Evolutionary conservation across 2,888 invertebrate species (phyloP), one percentile per base, ranked within the genome.

Genomic region (Oligia strigilis): DNA sequence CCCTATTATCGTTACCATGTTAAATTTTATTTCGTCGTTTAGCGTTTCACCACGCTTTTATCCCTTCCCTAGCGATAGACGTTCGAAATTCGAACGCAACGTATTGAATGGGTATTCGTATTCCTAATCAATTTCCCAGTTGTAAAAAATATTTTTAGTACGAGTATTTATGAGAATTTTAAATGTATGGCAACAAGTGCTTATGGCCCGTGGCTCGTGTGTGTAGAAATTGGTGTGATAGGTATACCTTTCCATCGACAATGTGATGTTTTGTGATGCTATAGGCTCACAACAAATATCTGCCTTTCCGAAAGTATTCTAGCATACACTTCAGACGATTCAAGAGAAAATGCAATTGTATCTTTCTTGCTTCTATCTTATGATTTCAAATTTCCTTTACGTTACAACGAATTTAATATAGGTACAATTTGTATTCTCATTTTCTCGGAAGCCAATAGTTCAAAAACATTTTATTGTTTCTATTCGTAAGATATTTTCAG

Each of bases 1-100:
- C 60, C 77, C 86, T 89, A 91, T 92, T 93, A 91, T 87, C 90
- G 89, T 78, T 85, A 81, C 84, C 77, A 84, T 89, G 90, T 89
- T 90, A 90, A 90, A 87, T 89, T 88, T 90, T 87, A 88, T 84
- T 81, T 87, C 84, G 83, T 76, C 80, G 84, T 92, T 91, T 89
- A 91, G 85, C 88, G 84, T 89, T 89, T 86, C 78, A 86, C 81
- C 84, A 88, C 82, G 88, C 78, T 77, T 62, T 58, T 60, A 76
- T 71, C 78, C 67, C 55, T 81, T 76, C 65, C 72, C 55, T 86
- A 64, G 78, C 65, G 71, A 81, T 65, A 77, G 55, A 73, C 17
- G 60, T 83, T 85, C 75, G 65, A 81, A 79, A 77, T 82, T 84
- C 69, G 75, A 87, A 78, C 78, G 46, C 40, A 60, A 64, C 75